Base-by-base conservation (phyloP, 2,888 invertebrate genomes). In the Tanytarsus gracilentus region DNA sequence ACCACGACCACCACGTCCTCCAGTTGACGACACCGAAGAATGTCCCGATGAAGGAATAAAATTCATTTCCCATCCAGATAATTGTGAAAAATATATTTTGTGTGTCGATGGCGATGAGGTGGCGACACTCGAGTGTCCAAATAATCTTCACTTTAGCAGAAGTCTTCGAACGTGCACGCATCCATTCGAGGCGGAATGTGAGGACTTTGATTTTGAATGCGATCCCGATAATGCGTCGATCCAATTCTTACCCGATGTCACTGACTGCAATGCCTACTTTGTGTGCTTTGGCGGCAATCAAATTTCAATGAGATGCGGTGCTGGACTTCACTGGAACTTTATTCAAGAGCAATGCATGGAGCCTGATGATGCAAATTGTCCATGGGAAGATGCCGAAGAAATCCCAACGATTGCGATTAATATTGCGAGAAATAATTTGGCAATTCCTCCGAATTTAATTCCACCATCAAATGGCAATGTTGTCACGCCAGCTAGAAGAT, bases 31-130 rank as follows among this genome's bases (percentile, higher is more conserved):
- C 7, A 40, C 9, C n/a, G 56, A 56, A 56, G 33, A 40, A 27
- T 56, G 56, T 44, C 56, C 56, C 7, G 40, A 40, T 14, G n/a
- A 14, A 9, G 56, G 56, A 25, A 25, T 56, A 4, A 56, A 56
- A 27, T 29, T 26, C 8, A 56, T 56, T n/a, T 56, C 56, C 9
- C 56, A 56, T 56, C 56, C 56, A 21, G 7, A 18, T 3, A 26
- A 40, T 29, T 56, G 56, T 36, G 56, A 44, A n/a, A 56, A 40
- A 40, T 56, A 40, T 18, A 40, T 56, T 11, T 40, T 56, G 7
- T 56, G 56, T 36, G 26, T 56, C 18, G 40, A 29, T 14, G 56
- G 56, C 7, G 33, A 27, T 1, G 26, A 26, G 29, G 27, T 56
- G 9, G 23, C 33, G 11, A 4, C 11, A 25, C 23, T 44, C 4